Evolutionary conservation across 2,888 invertebrate genomes (phyloP).

Genomic region (Sphaerophoria rueppellii): DNA sequence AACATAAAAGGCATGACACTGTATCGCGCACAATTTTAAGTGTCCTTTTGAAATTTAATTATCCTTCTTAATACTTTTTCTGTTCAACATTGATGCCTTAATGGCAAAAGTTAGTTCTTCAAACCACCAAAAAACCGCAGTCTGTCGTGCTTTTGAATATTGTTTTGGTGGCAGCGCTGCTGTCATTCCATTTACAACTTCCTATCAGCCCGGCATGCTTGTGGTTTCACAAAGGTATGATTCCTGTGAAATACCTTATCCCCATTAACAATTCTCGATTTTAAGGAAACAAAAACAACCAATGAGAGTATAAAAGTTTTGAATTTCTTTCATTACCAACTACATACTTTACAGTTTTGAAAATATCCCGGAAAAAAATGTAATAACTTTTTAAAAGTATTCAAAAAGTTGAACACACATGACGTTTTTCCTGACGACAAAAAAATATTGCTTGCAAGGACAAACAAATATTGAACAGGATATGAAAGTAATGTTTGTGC

Average conservation of each 20-base stretch:
- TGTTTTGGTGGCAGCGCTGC: conserved; percentile 9
- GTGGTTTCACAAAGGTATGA: conserved; percentile 27
- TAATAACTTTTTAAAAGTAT: conserved; percentile 38
- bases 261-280: conserved; percentile 41
- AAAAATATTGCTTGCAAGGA: conserved; percentile 10
- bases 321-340: conserved; percentile 44
- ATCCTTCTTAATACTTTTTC: conserved; percentile 29
- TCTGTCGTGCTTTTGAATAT: background rate
- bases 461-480: conserved; percentile 38
- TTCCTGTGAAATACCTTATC: conserved; percentile 40
- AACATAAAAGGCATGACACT: conserved; percentile 41
- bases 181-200: background rate
- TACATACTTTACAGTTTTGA: conserved; percentile 38
- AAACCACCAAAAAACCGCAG: too few relatives aligned
- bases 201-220: background rate
- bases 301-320: conserved; percentile 28
- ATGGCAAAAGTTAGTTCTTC: conserved; percentile 38
- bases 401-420: conserved; percentile 25
- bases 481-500: conserved; percentile 29
- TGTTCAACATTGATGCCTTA: conserved; percentile 46
- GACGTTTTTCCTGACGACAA: background rate
- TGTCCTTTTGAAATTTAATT: conserved; percentile 66
- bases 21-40: conserved; percentile 50
- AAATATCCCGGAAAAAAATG: background rate
- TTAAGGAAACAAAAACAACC: background rate